Evolutionary conservation across 1,140 invertebrate species (phyloP), one percentile per base, ranked within the genome.

Genomic region (Magallana gigas): DNA sequence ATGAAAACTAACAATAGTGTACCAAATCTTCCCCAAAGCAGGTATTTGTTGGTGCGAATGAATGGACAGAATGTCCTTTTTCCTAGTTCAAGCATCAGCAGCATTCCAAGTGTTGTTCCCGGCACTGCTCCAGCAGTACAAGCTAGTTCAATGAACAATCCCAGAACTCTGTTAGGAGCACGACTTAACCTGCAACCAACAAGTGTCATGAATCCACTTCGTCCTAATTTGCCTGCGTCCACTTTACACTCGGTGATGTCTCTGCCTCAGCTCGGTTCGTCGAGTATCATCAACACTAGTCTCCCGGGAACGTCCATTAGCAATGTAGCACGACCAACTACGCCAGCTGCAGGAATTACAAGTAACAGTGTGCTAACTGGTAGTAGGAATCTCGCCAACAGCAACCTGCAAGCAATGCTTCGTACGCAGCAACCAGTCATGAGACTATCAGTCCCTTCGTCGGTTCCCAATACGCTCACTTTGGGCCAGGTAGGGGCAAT

Each of bases 61-160:
- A 76, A 76, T 76, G 68, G 68, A 5, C 68, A 76, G 36, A 76
- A 76, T 36, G 68, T 76, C 68, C 68, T 76, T 29, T 18, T 76
- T 29, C 68, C 68, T 12, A 76, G 23, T 36, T 23, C 68, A 76
- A 29, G 18, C 36, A 76, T 23, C 68, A 29, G 68, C 36, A 29
- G 60, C n/a, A 8, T 29, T 36, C 2, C 18, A 4, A 76, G 36
- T 76, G 9, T 9, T 12, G 68, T 18, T 29, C 7, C 68, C 60
- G 12, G 60, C 60, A 5, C n/a, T 62, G 60, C 60, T 29, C 18
- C 68, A 76, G 68, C 68, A 9, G 12, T 76, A 29, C 64, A 71
- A 71, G 64, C 23, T 12, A 76, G 36, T 23, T 11, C 68, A 29
- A 18, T 76, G 68, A 23, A 23, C 18, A 23, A 29, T 36, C 18